Conservation (phyloP, 2,888 invertebrate species). For the Lamproptera curius region DNA sequence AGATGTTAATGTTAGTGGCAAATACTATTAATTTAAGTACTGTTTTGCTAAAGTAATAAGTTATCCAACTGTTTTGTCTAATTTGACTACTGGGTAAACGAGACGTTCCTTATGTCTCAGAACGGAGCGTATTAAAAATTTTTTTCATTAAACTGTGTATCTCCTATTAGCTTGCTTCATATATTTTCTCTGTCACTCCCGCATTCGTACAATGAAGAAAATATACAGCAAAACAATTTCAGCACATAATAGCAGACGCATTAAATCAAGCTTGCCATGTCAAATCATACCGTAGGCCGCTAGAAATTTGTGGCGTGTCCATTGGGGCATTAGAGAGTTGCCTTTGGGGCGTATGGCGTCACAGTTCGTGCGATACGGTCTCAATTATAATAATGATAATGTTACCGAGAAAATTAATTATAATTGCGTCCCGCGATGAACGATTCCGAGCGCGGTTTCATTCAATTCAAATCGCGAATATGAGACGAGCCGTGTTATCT, state of each 20-base stretch:
- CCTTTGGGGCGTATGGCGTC: constrained; percentile 38
- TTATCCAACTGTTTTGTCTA: too few species aligned
- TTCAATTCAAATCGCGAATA: constrained; percentile 9
- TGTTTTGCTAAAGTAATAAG: too few species aligned
- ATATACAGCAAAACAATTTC: neutral
- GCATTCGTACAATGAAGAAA: neutral
- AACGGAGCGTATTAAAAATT: neutral
- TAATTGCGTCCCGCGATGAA: constrained; percentile 46
- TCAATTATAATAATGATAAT: constrained; percentile 47
- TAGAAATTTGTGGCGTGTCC: constrained; percentile 22
- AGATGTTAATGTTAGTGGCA: too few species aligned
- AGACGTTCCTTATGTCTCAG: too few species aligned
- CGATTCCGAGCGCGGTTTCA: constrained; percentile 7
- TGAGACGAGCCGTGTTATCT: neutral
- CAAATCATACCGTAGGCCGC: constrained; percentile 5
- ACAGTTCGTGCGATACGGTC: constrained; percentile 41
- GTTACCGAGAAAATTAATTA: constrained; percentile 53
- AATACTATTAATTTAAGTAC: too few species aligned
- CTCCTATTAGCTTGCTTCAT: too few species aligned
- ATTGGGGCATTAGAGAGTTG: constrained; percentile 38
- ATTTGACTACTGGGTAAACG: too few species aligned
- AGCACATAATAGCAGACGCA: neutral
- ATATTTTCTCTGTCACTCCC: too few species aligned
- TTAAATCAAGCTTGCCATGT: neutral
- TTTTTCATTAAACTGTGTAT: too few species aligned